Base-by-base conservation (phyloP, 2,888 invertebrate species). In the Romanomermis culicivorax region DNA sequence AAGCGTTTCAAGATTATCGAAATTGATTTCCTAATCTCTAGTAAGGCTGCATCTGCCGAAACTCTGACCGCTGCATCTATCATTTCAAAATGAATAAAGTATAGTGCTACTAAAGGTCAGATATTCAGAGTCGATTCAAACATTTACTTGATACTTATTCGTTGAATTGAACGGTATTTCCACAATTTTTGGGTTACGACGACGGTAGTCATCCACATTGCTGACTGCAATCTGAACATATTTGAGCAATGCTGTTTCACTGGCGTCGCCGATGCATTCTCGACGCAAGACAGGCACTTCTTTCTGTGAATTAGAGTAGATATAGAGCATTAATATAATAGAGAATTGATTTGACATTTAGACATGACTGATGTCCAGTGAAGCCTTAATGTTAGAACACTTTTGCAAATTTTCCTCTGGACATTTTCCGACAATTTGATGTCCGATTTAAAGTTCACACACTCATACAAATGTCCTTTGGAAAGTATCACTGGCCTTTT, bases 181-280 rank as follows among this genome's bases (percentile, higher is more conserved):
- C 55, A 69, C 70, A 69, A 76, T 71, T 67, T 80, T 80, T 11
- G 73, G 74, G 68, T 77, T 71, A 49, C 68, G 66, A 14, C 69
- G 65, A 20, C 79, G 72, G 61, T 71, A 71, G 7, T 65, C 68
- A 29, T 71, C 71, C 0, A 76, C 71, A 56, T 77, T 73, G 26
- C 79, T 79, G 52, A 77, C 72, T 4, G 77, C 70, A 52, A 75
- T 69, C 62, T 80, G 79, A 65, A 79, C 77, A 61, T 76, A 78
- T 66, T 78, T 78, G 62, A 89, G 78, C 50, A 89, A 75, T 60
- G 89, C 89, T 48, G 88, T 85, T 74, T 91, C 89, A 0, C 87
- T 88, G 42, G 89, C 89, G 71, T 91, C 89, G 59, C 89, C 89
- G 66, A 83, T 85, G 54, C 80, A 75, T 63, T 77, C 77, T 60